These are phyloP conservation scores for Botia kubotai DNA, from an alignment of 2,797 vertebrate genomes.

Conservation along the genomic window DNA sequence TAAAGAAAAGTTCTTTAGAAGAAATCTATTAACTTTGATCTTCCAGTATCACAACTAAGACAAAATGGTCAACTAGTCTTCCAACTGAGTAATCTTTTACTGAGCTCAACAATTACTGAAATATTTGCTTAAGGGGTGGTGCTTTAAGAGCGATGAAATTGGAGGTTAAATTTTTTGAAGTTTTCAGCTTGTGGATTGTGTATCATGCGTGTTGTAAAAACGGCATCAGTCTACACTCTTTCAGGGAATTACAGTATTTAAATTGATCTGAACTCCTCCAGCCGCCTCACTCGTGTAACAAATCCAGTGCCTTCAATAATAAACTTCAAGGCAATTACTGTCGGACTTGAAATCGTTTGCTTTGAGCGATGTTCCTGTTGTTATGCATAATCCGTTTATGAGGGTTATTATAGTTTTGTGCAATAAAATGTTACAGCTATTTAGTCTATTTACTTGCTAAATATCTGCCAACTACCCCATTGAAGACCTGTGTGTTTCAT, in stretches of 20 bases:
- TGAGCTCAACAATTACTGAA: not conserved
- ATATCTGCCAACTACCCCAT: not conserved
- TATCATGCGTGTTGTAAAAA: not conserved
- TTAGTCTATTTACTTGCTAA: conserved; percentile 1
- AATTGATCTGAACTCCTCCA: not conserved
- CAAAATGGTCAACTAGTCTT: not conserved
- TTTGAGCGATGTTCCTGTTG: conserved; percentile 10
- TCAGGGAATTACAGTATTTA: not conserved
- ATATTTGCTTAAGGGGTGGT: not conserved
- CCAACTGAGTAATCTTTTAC: not conserved
- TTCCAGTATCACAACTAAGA: not conserved
- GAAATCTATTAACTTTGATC: not conserved
- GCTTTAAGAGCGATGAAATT: not conserved
- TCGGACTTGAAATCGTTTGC: not conserved
- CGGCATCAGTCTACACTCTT: conserved; percentile 6
- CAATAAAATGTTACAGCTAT: not conserved
- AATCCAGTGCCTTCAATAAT: not conserved
- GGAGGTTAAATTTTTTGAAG: not conserved
- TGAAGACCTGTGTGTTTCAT: not conserved
- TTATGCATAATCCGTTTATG: conserved; percentile 8
- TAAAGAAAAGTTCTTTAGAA: not conserved
- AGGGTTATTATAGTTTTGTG: conserved; percentile 21
- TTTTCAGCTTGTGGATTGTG: not conserved
- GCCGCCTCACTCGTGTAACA: not conserved
- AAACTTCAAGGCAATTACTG: conserved; percentile 20